phyloP scores from a whole-genome alignment of 2,888 invertebrate species.

The Mythimna vitellina region DNA sequence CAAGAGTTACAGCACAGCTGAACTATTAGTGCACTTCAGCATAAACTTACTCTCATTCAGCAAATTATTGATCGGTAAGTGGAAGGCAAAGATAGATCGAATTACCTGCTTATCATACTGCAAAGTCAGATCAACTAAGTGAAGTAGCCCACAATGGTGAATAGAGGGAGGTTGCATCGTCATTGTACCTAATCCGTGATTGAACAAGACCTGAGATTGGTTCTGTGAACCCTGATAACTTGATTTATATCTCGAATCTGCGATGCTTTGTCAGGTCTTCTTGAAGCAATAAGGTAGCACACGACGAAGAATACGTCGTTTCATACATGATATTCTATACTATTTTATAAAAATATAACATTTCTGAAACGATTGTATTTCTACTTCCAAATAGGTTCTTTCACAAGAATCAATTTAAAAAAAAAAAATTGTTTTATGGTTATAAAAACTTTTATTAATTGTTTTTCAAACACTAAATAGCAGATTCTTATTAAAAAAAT shows the following conservation, averaged over 20 bases:
- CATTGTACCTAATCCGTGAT: conserved; percentile 26
- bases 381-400: neutral
- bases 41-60: conserved; percentile 29
- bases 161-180: conserved; percentile 7
- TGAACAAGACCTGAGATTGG: conserved; percentile 29
- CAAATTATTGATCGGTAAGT: conserved; percentile 43
- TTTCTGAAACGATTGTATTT: neutral
- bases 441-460: too few relatives aligned
- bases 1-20: conserved; percentile 2
- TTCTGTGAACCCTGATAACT: conserved; percentile 22
- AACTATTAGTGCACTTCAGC: conserved; percentile 34
- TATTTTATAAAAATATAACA: neutral
- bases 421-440: too few relatives aligned
- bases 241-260: conserved; percentile 30
- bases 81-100: conserved; percentile 10
- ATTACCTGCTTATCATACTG: conserved; percentile 14
- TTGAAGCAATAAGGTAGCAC: conserved; percentile 6
- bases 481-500: too few relatives aligned
- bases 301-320: too few relatives aligned
- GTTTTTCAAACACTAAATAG: too few relatives aligned
- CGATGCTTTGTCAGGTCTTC: conserved; percentile 12
- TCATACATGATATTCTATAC: neutral
- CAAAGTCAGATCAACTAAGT: conserved; percentile 20
- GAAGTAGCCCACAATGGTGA: conserved; percentile 20
- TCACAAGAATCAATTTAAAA: too few relatives aligned